These are phyloP conservation scores for Benitochromis conjunctus DNA, from an alignment of 2,113 vertebrate species.

Conservation along the genomic window DNA sequence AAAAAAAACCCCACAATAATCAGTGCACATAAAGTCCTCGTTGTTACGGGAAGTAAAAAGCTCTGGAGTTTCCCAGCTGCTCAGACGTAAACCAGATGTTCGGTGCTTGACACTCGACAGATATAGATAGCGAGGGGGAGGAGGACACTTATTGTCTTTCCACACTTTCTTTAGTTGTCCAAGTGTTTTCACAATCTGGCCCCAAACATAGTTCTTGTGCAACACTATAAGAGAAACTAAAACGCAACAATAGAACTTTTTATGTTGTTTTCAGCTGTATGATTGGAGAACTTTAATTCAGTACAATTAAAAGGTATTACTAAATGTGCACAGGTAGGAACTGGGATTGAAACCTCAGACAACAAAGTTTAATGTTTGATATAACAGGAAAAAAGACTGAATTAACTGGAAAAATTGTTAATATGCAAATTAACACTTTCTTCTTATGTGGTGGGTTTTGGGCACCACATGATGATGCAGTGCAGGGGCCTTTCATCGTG, in stretches of 20 bases:
- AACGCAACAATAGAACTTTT: neutral
- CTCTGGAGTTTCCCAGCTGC: constrained; percentile 29
- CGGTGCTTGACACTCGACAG: neutral
- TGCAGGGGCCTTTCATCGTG: neutral
- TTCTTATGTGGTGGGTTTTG: neutral
- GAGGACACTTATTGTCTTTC: neutral
- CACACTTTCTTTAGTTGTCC: neutral
- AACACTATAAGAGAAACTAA: neutral
- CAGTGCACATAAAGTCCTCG: neutral
- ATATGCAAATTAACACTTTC: neutral
- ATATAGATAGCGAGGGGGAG: neutral
- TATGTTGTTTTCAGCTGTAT: neutral
- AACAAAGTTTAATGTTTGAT: neutral
- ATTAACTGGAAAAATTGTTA: neutral
- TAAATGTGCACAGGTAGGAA: neutral
- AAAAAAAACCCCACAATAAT: rapidly evolving
- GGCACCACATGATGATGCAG: neutral
- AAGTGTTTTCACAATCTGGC: constrained; percentile 8
- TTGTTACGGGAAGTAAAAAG: constrained; percentile 35
- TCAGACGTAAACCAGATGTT: constrained; percentile 57
- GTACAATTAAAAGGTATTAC: neutral
- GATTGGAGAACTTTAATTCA: neutral
- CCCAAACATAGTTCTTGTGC: neutral
- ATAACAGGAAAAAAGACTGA: neutral
- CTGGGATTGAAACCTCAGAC: neutral